Evolutionary conservation across 2,113 vertebrate genomes (phyloP), one percentile per base, ranked within the genome.

Genomic region (Merops nubicus): DNA sequence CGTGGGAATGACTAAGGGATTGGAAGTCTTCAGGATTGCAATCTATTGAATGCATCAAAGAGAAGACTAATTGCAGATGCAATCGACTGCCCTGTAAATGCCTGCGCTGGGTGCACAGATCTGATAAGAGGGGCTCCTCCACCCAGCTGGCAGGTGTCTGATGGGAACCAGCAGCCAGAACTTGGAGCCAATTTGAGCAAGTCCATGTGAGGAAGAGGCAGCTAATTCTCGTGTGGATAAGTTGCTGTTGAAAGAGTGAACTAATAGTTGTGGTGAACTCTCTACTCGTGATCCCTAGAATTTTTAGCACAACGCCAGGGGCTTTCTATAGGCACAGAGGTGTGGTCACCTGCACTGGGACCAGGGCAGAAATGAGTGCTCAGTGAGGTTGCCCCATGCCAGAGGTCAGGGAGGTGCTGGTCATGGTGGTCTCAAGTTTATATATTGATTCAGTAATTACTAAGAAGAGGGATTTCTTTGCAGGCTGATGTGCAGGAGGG

Each of bases 311-410:
- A 9, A 15, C 11, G 19, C 12, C 28, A 22, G 18, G 19, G 26
- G 7, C 16, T 68, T 76, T 22, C 50, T 54, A 7, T 15, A 50
- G 21, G 18, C 1, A 0, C 25, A 20, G 33, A 1, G 0, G 16
- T n/a, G 54, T 5, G 8, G 51, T 28, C 42, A 11, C 16, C 43
- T 26, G 6, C 45, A 3, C 3, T 50, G 68, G 57, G 18, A 54
- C 19, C 7, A 12, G 34, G 67, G 22, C 77, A 84, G 38, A 72
- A 48, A 22, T 16, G 31, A 63, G 36, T 2, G 4, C 34, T 56
- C 34, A 6, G 29, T 47, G 67, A 36, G 47, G 17, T 45, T 78
- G 40, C 38, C 12, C 47, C n/a, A n/a, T 9, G 2, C 28, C 7
- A 31, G 43, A 70, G 43, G 25, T 31, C 38, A 28, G n/a, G 54